Percentiles rank a stretch among this genome's conserved stretches.
Conservation (phyloP, 2,113 vertebrate genomes). For the Apistogramma diplotaenia region DNA sequence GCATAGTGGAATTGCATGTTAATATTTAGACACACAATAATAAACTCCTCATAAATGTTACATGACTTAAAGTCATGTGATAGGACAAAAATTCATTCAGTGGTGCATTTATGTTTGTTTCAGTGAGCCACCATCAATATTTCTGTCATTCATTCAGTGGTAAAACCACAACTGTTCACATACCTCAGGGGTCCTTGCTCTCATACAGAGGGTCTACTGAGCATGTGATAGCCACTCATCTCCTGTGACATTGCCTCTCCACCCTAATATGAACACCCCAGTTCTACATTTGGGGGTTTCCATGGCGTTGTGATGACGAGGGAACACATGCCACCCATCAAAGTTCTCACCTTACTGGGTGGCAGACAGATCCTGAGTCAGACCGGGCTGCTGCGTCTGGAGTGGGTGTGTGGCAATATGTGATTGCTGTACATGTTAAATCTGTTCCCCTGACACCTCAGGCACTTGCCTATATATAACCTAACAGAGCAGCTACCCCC, state of each 20-base stretch:
- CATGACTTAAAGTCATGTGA: neutral
- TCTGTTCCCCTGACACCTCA: conserved; percentile 59
- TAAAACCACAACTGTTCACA: conserved; percentile 36
- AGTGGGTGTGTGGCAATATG: conserved; percentile 32
- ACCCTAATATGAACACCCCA: conserved; percentile 48
- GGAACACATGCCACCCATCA: conserved; percentile 29
- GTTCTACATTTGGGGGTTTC: conserved; percentile 20
- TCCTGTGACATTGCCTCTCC: conserved; percentile 26
- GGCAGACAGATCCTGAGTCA: conserved; percentile 33
- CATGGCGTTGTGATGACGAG: conserved; percentile 40
- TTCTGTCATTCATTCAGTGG: conserved; percentile 5
- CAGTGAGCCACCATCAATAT: conserved; percentile 14
- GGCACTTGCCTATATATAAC: conserved; percentile 71
- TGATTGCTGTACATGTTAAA: conserved; percentile 46
- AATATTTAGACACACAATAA: neutral
- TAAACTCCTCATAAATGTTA: neutral
- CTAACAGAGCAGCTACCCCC: conserved; percentile 20
- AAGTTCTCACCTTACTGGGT: conserved; percentile 55
- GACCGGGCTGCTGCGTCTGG: neutral
- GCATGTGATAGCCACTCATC: conserved; percentile 36
- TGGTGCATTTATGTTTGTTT: neutral
- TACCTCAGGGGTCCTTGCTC: conserved; percentile 14
- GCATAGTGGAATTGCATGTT: too few relatives aligned
- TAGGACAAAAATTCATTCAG: too few relatives aligned
- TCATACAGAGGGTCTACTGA: neutral